Conservation (phyloP, 2,888 invertebrate species). For the Cryptophagus acutangulus region DNA sequence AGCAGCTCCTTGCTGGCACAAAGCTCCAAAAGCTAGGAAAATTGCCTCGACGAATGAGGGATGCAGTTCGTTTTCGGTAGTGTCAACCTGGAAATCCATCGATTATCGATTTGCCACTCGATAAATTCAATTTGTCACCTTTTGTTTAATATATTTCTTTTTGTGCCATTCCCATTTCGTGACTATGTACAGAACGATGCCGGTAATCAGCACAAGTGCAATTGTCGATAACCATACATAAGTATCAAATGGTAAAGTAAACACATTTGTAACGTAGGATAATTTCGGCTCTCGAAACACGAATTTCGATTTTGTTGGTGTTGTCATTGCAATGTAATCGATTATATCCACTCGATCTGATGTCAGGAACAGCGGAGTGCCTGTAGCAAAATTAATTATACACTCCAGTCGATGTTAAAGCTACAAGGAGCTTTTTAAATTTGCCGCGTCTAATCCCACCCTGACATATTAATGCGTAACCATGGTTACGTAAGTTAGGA, state of each 20-base stretch:
- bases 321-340: slow-evolving; percentile 64
- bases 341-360: slow-evolving; percentile 57
- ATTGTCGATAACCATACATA: slow-evolving; percentile 61
- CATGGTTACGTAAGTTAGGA: neutral
- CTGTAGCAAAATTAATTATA: slow-evolving; percentile 39
- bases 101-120: neutral
- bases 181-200: slow-evolving; percentile 43
- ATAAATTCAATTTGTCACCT: slow-evolving; percentile 6
- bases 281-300: slow-evolving; percentile 69
- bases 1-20: slow-evolving; percentile 58
- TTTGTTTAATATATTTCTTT: slow-evolving; percentile 8
- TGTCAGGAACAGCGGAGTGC: slow-evolving; percentile 62
- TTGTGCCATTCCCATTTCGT: slow-evolving; percentile 47
- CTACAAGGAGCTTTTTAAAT: neutral
- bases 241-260: slow-evolving; percentile 60
- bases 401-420: neutral
- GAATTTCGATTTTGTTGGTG: slow-evolving; percentile 63
- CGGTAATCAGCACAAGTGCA: slow-evolving; percentile 49
- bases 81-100: slow-evolving; percentile 9
- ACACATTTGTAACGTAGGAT: slow-evolving; percentile 66
- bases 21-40: slow-evolving; percentile 54
- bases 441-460: too few species aligned
- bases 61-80: slow-evolving; percentile 21
- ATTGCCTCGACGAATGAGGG: slow-evolving; percentile 51
- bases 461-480: too few species aligned